Evolutionary conservation across 2,888 invertebrate species (phyloP), one percentile per base, ranked within the genome.

Genomic region (Julus scandinavius): DNA sequence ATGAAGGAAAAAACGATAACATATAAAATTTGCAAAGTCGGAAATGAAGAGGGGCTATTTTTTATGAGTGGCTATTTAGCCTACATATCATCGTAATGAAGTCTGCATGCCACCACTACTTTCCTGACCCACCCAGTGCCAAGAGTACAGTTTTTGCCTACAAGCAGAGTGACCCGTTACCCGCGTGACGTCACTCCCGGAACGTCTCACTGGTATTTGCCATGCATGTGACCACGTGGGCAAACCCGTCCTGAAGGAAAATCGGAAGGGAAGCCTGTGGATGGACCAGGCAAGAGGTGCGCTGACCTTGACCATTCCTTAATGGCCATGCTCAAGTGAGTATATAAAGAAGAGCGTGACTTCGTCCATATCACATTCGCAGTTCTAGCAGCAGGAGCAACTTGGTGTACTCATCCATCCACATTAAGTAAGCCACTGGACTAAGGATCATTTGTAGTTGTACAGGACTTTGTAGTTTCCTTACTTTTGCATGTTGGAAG

Each of bases 141-240:
- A 72, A 72, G 20, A 72, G 63, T 63, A 63, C 63, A 63, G 72
- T 20, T 72, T 72, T 72, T 63, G 72, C 72, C 72, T 72, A 72
- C 72, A 72, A 72, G 85, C 41, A 49, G 85, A 85, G 49, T 85
- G 85, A 49, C 49, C 85, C 85, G 85, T 85, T 85, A 85, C 45
- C 49, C 85, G 1, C 20, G 85, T 85, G 85, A 85, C 85, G 85
- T 85, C 85, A 85, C 85, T 40, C 85, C 85, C 85, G 85, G 85
- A 85, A 85, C n/a, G 85, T 40, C 49, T 72, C 72, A 1, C 72
- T 72, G 72, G 72, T 63, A 63, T 63, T 63, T n/a, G 63, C 63
- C n/a, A n/a, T 17, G 63, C 17, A 29, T n/a, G n/a, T 72, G 72
- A 20, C 72, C 72, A 72, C 72, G 72, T 72, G 72, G 72, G 72